These are phyloP conservation scores for Perca flavescens DNA, from an alignment of 2,113 vertebrate genomes.

Conservation along the genomic window DNA sequence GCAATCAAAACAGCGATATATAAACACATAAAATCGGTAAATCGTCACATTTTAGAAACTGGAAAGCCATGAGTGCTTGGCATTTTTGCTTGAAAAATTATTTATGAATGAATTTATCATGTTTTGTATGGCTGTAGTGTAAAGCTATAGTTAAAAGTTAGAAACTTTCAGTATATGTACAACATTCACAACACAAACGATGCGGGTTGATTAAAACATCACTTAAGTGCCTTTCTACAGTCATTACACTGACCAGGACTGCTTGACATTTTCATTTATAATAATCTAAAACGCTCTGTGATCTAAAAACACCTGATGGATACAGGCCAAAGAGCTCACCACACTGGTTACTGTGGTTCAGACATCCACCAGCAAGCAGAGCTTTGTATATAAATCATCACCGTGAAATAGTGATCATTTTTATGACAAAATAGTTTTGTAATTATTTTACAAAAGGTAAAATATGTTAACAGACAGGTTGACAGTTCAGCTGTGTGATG, in stretches of 20 bases:
- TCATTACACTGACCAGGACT: not conserved
- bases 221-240: not conserved
- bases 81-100: not conserved
- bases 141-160: not conserved
- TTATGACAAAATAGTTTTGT: slow-evolving; percentile 25
- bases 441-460: slow-evolving; percentile 35
- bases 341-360: slow-evolving; percentile 39
- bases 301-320: not conserved
- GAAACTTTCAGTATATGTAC: too few species aligned
- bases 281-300: not conserved
- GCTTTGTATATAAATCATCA: slow-evolving; percentile 8
- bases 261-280: not conserved
- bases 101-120: not conserved
- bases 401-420: slow-evolving; percentile 15
- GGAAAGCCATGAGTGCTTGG: not conserved
- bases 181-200: not conserved
- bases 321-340: not conserved
- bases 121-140: too few species aligned
- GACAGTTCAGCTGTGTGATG: slow-evolving; percentile 36
- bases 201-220: not conserved
- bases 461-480: slow-evolving; percentile 1
- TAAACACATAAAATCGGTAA: not conserved
- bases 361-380: slow-evolving; percentile 32
- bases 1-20: not conserved
- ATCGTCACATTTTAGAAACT: not conserved